A percentile compares a stretch with the other conserved stretches of the same genome.
Evolutionary conservation across 1,140 invertebrate genomes (phyloP).

Genomic region (Drosophila virilis): DNA sequence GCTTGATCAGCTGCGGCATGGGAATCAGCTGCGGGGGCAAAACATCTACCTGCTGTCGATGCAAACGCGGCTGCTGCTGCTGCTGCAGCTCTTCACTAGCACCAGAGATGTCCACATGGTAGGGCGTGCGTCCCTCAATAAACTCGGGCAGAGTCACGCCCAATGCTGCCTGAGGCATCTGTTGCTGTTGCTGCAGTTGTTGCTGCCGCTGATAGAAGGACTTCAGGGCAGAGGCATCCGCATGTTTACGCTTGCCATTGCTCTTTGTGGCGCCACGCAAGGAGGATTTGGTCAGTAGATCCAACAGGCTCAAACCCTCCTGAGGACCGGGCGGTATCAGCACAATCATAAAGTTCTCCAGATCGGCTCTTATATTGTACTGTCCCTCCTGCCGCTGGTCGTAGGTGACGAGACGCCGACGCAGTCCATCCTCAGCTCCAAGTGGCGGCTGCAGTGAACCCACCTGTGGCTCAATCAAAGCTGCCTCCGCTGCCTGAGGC

Average conservation of each 20-base stretch:
- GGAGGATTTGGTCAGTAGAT: constrained; percentile 83
- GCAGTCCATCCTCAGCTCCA: constrained; percentile 41
- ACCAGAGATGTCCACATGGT: constrained; percentile 85
- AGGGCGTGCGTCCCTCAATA: constrained; percentile 86
- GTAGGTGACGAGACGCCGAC: constrained; percentile 83
- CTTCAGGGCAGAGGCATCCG: constrained; percentile 42
- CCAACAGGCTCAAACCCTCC: constrained; percentile 79
- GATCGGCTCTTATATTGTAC: constrained; percentile 87
- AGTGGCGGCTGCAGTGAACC: constrained; percentile 40
- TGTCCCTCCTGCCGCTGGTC: constrained; percentile 88
- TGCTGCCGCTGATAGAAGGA: constrained; percentile 53
- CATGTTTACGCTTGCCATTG: constrained; percentile 60
- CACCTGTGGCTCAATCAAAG: constrained; percentile 29
- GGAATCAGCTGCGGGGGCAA: constrained; percentile 70
- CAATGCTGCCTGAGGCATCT: constrained; percentile 22
- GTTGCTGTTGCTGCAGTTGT: constrained; percentile 24
- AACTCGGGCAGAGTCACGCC: constrained; percentile 79
- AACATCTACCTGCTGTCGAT: constrained; percentile 80
- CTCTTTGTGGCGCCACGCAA: constrained; percentile 42
- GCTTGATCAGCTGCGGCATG: constrained; percentile 79
- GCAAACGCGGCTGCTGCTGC: constrained; percentile 63
- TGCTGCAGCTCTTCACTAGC: constrained; percentile 63
- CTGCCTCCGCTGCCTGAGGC: constrained; percentile 25
- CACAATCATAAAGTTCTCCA: constrained; percentile 87
- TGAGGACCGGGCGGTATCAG: constrained; percentile 85